Percentiles rank a stretch among this genome's conserved stretches.
Evolutionary conservation across 2,113 vertebrate species (phyloP).

Genomic region (Parotia lawesii): DNA sequence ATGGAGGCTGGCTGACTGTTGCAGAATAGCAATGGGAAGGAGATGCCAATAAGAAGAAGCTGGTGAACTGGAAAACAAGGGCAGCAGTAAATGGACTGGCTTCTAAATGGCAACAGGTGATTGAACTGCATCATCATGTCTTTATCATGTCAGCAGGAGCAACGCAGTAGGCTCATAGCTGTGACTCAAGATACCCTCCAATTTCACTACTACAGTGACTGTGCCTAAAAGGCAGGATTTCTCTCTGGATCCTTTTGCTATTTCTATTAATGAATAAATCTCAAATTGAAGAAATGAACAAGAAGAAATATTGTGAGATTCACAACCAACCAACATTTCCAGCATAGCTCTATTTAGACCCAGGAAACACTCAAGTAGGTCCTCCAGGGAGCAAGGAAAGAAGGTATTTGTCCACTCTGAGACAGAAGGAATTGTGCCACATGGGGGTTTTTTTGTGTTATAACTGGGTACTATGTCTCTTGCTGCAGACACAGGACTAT

Average conservation of each 20-base stretch:
- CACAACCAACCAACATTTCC: neutral
- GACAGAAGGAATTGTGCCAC: neutral
- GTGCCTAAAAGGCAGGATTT: neutral
- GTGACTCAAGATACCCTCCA: neutral
- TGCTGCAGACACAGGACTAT: neutral
- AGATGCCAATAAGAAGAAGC: neutral
- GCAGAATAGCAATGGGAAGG: neutral
- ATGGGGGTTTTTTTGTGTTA: rapidly evolving
- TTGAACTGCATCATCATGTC: neutral
- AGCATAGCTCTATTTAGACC: neutral
- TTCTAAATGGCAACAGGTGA: neutral
- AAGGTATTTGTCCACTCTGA: neutral
- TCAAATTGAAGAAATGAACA: neutral
- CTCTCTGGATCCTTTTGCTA: neutral
- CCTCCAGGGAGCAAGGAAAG: neutral
- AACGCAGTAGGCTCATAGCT: neutral
- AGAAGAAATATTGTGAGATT: neutral
- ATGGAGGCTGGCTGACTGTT: conserved; percentile 28
- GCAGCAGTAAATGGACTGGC: neutral
- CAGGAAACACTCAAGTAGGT: neutral
- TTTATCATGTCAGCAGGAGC: neutral
- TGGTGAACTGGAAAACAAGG: neutral
- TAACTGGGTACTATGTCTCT: neutral
- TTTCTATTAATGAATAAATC: neutral
- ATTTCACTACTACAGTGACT: neutral